These are phyloP conservation scores for Lerista edwardsae DNA, from an alignment of 2,797 vertebrate genomes.

Conservation along the genomic window DNA sequence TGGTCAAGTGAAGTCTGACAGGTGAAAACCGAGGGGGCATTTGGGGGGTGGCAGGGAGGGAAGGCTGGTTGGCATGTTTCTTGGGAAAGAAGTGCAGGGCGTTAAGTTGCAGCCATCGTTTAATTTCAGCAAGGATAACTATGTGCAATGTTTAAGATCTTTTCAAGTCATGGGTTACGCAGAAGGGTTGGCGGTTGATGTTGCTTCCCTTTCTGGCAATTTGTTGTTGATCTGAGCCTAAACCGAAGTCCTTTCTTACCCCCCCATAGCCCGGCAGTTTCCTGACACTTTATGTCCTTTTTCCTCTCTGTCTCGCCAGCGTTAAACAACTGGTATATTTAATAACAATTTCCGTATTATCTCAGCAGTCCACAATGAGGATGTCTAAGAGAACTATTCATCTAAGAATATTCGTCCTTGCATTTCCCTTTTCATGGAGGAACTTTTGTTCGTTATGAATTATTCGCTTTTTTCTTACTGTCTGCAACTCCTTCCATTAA, in stretches of 20 bases:
- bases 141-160: too few species aligned
- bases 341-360: neutral
- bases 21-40: slow-evolving; percentile 3
- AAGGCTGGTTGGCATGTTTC: neutral
- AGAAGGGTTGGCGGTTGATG: neutral
- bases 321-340: neutral
- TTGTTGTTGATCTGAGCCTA: neutral
- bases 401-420: neutral
- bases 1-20: neutral
- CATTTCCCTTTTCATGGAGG: neutral
- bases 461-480: neutral
- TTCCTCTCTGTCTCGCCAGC: neutral
- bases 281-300: too few species aligned
- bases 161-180: neutral
- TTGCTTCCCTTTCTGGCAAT: neutral
- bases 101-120: neutral
- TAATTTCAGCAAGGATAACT: neutral
- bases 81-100: neutral
- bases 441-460: neutral
- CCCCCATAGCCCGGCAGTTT: too few species aligned
- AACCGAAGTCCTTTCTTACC: neutral
- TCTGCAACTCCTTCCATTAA: neutral
- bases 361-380: neutral
- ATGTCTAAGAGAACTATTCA: neutral
- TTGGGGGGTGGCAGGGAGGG: neutral